phyloP scores from a whole-genome alignment of 2,888 invertebrate genomes.

The Drosophila pegasa region DNA sequence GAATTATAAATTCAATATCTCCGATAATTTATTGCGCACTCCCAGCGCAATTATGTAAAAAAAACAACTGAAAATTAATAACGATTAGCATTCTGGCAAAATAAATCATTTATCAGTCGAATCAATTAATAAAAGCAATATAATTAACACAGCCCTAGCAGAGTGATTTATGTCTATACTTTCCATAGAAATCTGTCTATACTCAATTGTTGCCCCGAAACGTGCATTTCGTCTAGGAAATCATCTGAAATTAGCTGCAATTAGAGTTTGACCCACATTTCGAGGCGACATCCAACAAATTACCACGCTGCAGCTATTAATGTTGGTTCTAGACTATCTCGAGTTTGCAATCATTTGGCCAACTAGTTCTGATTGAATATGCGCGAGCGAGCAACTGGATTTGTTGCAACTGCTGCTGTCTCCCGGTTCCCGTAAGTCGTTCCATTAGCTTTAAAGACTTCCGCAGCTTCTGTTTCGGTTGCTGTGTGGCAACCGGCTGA shows the following conservation, averaged over 20 bases:
- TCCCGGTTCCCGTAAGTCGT: conserved; percentile 52
- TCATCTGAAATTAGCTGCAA: conserved; percentile 24
- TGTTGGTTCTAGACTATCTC: conserved; percentile 20
- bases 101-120: conserved; percentile 40
- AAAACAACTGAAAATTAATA: conserved; percentile 5
- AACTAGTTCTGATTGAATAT: conserved; percentile 45
- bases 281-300: conserved; percentile 16
- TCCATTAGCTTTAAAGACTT: conserved; percentile 64
- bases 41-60: conserved; percentile 27
- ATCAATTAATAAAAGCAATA: conserved; percentile 33
- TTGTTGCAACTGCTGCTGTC: conserved; percentile 9
- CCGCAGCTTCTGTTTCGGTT: conserved; percentile 66
- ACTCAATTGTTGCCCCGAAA: conserved; percentile 11
- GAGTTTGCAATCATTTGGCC: conserved; percentile 34
- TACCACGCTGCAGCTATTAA: conserved; percentile 47
- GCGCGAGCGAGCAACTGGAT: conserved; percentile 36
- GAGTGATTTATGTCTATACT: conserved; percentile 28
- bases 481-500: conserved; percentile 72
- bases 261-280: conserved; percentile 39
- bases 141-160: conserved; percentile 9
- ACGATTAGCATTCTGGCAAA: conserved; percentile 27
- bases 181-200: conserved; percentile 13
- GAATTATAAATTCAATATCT: conserved; percentile 2
- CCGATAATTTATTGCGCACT: conserved; percentile 17
- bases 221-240: conserved; percentile 14